Conservation (phyloP, 1,140 invertebrate genomes). For the Eulimnadia texana region DNA sequence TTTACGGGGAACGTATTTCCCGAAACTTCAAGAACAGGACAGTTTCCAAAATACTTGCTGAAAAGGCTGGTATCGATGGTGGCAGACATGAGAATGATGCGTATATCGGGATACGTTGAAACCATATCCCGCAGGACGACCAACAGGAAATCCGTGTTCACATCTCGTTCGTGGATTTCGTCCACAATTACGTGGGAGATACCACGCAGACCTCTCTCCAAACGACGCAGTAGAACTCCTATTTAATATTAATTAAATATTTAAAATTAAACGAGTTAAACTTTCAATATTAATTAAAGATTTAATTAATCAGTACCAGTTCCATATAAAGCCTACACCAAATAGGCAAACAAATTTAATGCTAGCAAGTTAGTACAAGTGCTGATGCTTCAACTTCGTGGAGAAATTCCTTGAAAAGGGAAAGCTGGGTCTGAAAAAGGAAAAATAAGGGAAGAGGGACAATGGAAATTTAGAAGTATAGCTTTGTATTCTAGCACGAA, state of each 20-base stretch:
- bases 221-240: slow-evolving; percentile 54
- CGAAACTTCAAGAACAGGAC: slow-evolving; percentile 60
- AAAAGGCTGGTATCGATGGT: slow-evolving; percentile 88
- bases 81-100: slow-evolving; percentile 93
- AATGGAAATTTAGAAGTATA: too few species aligned
- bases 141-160: slow-evolving; percentile 91
- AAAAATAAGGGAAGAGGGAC: too few species aligned
- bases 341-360: too few species aligned
- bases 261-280: neutral
- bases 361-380: too few species aligned
- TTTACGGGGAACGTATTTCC: slow-evolving; percentile 66
- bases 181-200: slow-evolving; percentile 87
- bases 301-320: neutral
- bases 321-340: neutral
- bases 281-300: too few species aligned
- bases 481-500: too few species aligned
- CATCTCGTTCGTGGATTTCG: slow-evolving; percentile 94
- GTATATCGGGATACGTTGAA: slow-evolving; percentile 68
- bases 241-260: neutral
- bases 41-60: slow-evolving; percentile 76
- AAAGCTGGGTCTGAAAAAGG: too few species aligned
- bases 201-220: slow-evolving; percentile 70
- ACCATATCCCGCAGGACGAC: slow-evolving; percentile 87
- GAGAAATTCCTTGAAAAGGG: too few species aligned
- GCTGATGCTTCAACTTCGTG: too few species aligned